Percentiles rank a stretch among this genome's conserved stretches.
Evolutionary conservation across 2,113 vertebrate genomes (phyloP).

Genomic region (Capra hircus): DNA sequence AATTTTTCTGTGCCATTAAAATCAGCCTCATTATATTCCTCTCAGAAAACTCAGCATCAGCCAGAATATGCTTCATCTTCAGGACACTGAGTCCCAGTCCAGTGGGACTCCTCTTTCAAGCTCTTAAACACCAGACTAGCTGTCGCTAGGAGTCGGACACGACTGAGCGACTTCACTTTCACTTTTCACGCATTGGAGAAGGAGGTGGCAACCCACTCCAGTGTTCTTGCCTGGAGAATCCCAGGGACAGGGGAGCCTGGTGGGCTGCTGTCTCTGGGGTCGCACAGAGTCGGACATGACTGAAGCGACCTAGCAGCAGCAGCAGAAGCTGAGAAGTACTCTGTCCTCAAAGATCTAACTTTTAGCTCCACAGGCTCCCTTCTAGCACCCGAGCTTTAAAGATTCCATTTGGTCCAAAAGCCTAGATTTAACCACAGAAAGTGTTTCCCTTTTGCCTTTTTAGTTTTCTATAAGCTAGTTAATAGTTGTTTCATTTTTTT

Average conservation of each 20-base stretch:
- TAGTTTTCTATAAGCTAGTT: neutral
- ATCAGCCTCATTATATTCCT: neutral
- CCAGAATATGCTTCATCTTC: neutral
- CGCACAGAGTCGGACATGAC: no score
- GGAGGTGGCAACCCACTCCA: no score
- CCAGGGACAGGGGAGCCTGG: no score
- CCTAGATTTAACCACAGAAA: neutral
- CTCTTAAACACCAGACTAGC: neutral
- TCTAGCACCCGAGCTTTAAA: neutral
- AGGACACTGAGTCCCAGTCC: neutral
- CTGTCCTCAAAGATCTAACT: neutral
- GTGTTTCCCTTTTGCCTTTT: neutral
- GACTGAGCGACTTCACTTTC: no score
- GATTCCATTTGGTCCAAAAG: neutral
- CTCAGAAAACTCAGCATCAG: neutral
- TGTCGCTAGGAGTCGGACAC: no score
- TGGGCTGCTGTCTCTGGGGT: no score
- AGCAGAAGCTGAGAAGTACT: neutral
- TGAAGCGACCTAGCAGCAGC: no score
- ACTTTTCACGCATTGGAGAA: no score
- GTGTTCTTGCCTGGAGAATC: no score
- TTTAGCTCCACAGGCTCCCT: neutral
- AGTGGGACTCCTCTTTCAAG: neutral
- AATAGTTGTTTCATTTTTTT: neutral
- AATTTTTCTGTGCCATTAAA: neutral